Conservation (phyloP, 2,888 invertebrate genomes). For the Heterodera filipjevi region DNA sequence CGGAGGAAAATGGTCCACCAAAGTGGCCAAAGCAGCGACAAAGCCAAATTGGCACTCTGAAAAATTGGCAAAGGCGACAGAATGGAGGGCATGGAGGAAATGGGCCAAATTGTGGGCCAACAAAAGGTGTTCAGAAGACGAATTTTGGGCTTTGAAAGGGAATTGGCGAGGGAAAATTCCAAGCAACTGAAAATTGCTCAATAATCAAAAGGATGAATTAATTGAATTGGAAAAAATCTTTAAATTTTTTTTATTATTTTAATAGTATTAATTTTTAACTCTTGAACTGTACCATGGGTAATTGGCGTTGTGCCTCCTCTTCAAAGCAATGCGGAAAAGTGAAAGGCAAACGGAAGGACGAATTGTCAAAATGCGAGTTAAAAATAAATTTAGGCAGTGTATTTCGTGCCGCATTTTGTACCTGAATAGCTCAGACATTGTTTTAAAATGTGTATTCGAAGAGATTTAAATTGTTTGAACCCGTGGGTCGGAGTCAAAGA, state of each 20-base stretch:
- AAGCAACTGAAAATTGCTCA: conserved; percentile 35
- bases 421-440: conserved; percentile 4
- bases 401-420: conserved; percentile 22
- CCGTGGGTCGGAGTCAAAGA: conserved; percentile 38
- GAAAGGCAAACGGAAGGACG: conserved; percentile 16
- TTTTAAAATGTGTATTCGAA: too few species aligned
- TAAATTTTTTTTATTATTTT: too few species aligned
- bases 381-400: conserved; percentile 23
- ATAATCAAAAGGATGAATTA: too few species aligned
- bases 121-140: conserved; percentile 20
- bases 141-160: background rate
- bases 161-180: conserved; percentile 19
- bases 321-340: conserved; percentile 23
- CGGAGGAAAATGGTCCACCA: conserved; percentile 34
- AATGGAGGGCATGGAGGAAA: conserved; percentile 25
- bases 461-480: conserved; percentile 14
- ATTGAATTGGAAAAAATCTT: too few species aligned
- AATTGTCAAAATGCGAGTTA: conserved; percentile 33
- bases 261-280: background rate
- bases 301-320: conserved; percentile 2
- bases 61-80: conserved; percentile 27
- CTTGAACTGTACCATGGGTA: conserved; percentile 27
- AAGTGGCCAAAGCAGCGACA: conserved; percentile 20
- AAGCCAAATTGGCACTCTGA: conserved; percentile 28
- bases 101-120: conserved; percentile 37